phyloP scores from a whole-genome alignment of 2,113 vertebrate species.

The Enhydra lutris region DNA sequence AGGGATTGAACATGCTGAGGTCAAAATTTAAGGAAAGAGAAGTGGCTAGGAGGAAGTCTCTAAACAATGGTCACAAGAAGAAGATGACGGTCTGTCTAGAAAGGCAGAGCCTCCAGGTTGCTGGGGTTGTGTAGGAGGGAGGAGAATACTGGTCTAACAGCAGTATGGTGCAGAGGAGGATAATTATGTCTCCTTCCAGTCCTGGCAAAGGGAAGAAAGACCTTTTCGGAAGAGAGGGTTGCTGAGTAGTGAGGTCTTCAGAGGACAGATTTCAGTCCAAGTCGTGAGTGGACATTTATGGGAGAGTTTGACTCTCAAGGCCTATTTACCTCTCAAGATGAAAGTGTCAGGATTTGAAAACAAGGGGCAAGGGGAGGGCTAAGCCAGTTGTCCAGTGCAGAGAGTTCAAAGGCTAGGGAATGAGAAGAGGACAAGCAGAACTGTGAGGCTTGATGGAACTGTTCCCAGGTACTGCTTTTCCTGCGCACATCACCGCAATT shows the following conservation, averaged over 20 bases:
- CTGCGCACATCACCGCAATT: not conserved
- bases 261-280: not conserved
- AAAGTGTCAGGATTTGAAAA: not conserved
- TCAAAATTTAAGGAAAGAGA: not conserved
- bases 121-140: no score
- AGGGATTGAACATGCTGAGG: not conserved
- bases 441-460: not conserved
- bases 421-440: not conserved
- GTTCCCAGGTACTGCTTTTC: not conserved
- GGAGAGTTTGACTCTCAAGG: not conserved
- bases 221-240: not conserved
- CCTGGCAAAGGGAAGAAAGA: not conserved
- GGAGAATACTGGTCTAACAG: not conserved
- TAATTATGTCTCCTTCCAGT: accelerated
- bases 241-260: not conserved
- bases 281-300: not conserved
- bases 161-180: not conserved
- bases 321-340: not conserved
- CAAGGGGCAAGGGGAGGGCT: not conserved
- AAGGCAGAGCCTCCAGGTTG: not conserved
- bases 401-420: not conserved
- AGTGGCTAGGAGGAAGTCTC: not conserved
- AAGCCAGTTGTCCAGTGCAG: not conserved
- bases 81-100: not conserved
- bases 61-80: not conserved